Percentiles rank a stretch among this genome's conserved stretches.
phyloP scores from a whole-genome alignment of 2,797 vertebrate species.

The Hypotaenidia okinawae region DNA sequence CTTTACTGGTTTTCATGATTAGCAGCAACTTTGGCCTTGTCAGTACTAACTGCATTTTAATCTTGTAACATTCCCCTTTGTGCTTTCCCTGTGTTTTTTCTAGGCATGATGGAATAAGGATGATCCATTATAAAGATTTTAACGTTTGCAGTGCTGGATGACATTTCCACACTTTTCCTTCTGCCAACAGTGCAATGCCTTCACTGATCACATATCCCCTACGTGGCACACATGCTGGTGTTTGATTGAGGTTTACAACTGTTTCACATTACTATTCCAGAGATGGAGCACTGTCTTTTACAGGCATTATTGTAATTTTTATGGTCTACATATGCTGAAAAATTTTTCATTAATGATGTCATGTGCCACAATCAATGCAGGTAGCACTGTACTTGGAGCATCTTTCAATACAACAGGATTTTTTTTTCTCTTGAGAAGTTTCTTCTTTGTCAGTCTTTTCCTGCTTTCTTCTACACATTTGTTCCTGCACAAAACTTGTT shows the following conservation, averaged over 20 bases:
- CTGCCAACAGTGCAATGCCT: neutral
- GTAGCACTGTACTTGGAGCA: neutral
- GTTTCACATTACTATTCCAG: neutral
- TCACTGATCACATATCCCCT: neutral
- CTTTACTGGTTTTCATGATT: neutral
- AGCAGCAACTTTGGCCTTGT: neutral
- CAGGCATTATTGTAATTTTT: neutral
- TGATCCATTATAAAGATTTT: neutral
- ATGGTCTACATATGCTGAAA: neutral
- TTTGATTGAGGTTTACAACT: neutral
- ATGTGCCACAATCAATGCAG: neutral
- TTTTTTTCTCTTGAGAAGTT: neutral
- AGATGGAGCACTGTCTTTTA: neutral
- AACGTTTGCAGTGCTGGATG: neutral
- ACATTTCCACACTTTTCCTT: neutral
- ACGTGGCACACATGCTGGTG: neutral
- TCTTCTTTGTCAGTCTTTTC: constrained; percentile 1
- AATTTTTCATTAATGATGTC: neutral
- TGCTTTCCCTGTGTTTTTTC: neutral
- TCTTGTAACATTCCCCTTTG: neutral
- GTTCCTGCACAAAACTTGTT: neutral
- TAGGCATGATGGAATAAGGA: neutral
- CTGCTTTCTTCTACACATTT: neutral
- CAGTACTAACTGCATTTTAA: neutral
- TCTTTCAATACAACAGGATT: neutral